Evolutionary conservation across 2,888 invertebrate genomes (phyloP).

Genomic region (Pharmacophagus antenor): DNA sequence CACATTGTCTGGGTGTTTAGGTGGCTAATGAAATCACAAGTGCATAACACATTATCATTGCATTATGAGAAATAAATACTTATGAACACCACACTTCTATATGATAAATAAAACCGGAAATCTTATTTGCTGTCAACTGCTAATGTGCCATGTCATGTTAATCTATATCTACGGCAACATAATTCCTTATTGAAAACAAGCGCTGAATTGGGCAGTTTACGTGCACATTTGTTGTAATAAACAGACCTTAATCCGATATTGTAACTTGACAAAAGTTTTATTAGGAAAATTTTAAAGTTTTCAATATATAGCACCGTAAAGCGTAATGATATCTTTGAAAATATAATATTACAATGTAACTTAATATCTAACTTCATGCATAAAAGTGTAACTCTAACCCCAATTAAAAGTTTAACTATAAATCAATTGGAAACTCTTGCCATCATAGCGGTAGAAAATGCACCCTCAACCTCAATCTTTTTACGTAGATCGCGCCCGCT

Average conservation of each 20-base stretch:
- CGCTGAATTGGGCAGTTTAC: background rate
- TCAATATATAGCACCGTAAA: conserved; percentile 4
- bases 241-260: background rate
- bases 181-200: background rate
- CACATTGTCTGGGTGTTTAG: conserved; percentile 29
- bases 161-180: background rate
- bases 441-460: conserved; percentile 42
- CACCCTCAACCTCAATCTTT: conserved; percentile 37
- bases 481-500: conserved; percentile 31
- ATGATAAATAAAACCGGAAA: background rate
- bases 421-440: conserved; percentile 65
- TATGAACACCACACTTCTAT: background rate
- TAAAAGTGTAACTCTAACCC: conserved; percentile 63
- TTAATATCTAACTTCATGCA: conserved; percentile 24
- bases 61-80: conserved; percentile 1
- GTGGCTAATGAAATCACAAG: background rate
- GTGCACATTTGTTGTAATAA: background rate
- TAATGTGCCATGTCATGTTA: background rate
- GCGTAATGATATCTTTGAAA: conserved; percentile 6
- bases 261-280: conserved; percentile 1
- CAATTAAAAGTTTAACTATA: conserved; percentile 73
- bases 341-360: conserved; percentile 20
- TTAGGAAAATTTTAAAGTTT: conserved; percentile 2
- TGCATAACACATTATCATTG: background rate
- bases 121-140: background rate